phyloP scores from a whole-genome alignment of 2,113 vertebrate genomes.

The Jaculus jaculus region DNA sequence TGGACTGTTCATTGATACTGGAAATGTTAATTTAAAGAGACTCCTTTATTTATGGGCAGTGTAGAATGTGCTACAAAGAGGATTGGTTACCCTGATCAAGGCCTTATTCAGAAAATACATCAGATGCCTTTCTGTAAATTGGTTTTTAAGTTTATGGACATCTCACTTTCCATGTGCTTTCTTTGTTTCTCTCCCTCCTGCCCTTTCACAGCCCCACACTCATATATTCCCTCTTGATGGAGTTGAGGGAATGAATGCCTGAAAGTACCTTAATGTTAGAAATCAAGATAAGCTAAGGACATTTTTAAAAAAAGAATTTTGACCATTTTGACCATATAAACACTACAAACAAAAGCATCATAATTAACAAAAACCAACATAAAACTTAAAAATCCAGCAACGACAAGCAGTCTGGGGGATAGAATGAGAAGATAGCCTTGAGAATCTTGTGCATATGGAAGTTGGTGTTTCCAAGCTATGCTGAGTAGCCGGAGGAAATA shows the following conservation, averaged over 20 bases:
- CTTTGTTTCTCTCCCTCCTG: constrained; percentile 34
- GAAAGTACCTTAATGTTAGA: constrained; percentile 56
- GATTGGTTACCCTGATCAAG: constrained; percentile 76
- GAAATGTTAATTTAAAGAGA: constrained; percentile 68
- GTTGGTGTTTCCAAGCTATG: background rate
- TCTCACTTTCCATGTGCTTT: constrained; percentile 61
- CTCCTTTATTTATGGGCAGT: constrained; percentile 84
- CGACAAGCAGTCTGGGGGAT: background rate
- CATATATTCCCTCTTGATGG: constrained; percentile 5
- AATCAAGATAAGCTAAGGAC: constrained; percentile 54
- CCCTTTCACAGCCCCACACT: background rate
- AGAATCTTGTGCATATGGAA: background rate
- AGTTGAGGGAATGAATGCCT: constrained; percentile 18
- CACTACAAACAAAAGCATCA: constrained; percentile 41
- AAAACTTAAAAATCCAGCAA: constrained; percentile 42
- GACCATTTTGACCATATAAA: constrained; percentile 40
- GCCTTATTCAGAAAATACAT: constrained; percentile 86
- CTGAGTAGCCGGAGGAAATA: background rate
- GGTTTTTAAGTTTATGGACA: constrained; percentile 79
- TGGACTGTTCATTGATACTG: constrained; percentile 61
- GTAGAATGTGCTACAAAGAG: constrained; percentile 75
- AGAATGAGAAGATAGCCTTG: constrained; percentile 4
- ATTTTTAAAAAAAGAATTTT: constrained; percentile 46
- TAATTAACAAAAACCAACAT: constrained; percentile 22
- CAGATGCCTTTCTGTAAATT: constrained; percentile 83